These are phyloP conservation scores for Diarsia rubi DNA, from an alignment of 2,888 invertebrate species.

Conservation along the genomic window DNA sequence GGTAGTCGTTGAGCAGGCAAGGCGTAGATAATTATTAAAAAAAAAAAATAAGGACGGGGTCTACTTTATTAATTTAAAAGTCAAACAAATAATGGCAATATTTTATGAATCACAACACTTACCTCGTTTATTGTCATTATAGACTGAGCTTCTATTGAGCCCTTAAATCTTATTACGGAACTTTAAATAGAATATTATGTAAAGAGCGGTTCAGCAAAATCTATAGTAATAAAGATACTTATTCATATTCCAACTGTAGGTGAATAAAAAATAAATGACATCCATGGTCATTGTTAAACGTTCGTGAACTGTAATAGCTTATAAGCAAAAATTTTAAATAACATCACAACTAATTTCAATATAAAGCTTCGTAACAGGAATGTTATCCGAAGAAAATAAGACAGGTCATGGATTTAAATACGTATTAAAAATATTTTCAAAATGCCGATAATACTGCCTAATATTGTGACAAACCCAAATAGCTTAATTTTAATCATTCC, in stretches of 20 bases:
- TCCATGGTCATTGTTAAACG: neutral
- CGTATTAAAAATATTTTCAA: constrained; percentile 13
- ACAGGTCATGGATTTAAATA: constrained; percentile 22
- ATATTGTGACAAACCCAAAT: constrained; percentile 28
- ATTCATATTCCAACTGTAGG: neutral
- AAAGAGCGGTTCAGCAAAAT: neutral
- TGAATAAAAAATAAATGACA: neutral
- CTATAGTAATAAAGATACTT: neutral
- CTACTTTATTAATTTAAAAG: constrained; percentile 20
- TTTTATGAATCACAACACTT: constrained; percentile 60
- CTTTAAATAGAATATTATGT: neutral
- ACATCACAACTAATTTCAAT: constrained; percentile 33
- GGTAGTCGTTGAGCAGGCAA: constrained; percentile 19
- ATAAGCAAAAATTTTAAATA: constrained; percentile 13
- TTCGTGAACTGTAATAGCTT: constrained; percentile 22
- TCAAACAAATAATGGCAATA: constrained; percentile 48
- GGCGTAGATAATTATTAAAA: constrained; percentile 28
- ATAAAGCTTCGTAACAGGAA: constrained; percentile 43
- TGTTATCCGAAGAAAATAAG: constrained; percentile 24
- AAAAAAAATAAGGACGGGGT: constrained; percentile 41
- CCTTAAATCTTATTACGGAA: constrained; percentile 28
- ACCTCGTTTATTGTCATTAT: constrained; percentile 67
- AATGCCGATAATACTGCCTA: constrained; percentile 48
- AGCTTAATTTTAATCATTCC: constrained; percentile 14
- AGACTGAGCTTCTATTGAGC: constrained; percentile 64